Conservation (phyloP, 2,797 vertebrate genomes). For the Melanotaenia maccullochi region DNA sequence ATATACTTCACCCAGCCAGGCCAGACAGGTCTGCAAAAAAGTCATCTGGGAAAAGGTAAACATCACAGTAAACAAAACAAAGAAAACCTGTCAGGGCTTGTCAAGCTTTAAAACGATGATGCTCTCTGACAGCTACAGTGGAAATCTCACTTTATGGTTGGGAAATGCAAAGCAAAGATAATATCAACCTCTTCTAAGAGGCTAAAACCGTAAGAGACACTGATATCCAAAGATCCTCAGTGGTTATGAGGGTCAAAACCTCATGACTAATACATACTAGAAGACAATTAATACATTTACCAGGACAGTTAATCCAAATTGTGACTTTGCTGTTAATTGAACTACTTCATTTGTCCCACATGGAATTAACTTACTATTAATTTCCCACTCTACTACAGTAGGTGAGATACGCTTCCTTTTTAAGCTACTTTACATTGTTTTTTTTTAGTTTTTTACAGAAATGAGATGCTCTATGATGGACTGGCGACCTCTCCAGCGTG, state of each 20-base stretch:
- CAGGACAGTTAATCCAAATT: background rate
- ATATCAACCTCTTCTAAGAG: background rate
- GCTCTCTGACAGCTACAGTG: conserved; percentile 11
- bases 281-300: background rate
- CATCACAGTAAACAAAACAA: conserved; percentile 33
- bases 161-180: conserved; percentile 21
- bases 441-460: too few species aligned
- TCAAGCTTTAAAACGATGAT: conserved; percentile 28
- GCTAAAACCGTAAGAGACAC: background rate
- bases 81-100: background rate
- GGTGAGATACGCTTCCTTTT: background rate
- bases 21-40: conserved; percentile 29
- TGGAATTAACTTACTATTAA: too few species aligned
- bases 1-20: conserved; percentile 38
- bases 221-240: background rate
- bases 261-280: background rate
- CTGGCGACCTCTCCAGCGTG: background rate
- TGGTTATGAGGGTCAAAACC: background rate
- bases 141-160: conserved; percentile 34
- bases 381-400: background rate
- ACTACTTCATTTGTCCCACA: too few species aligned
- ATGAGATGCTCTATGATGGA: too few species aligned
- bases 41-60: conserved; percentile 30
- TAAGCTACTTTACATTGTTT: background rate
- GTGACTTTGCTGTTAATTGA: background rate